phyloP scores from a whole-genome alignment of 1,140 invertebrate species.

The Leucophenga varia region DNA sequence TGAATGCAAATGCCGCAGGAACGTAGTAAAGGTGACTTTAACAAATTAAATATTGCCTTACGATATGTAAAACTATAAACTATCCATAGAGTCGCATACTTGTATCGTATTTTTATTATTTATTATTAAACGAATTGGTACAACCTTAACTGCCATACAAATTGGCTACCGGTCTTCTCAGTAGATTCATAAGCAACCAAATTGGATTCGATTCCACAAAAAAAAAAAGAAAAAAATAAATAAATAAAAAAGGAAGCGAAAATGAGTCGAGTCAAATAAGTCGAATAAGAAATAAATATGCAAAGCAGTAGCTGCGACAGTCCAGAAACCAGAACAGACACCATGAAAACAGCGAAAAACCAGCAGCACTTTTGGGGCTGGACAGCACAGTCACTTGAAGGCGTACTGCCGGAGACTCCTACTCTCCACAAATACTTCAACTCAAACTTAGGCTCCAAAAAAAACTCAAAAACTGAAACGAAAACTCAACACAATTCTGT shows the following conservation, averaged over 20 bases:
- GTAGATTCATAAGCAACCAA: background rate
- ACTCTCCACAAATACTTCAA: too few relatives aligned
- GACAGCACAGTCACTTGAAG: background rate
- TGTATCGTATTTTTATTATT: conserved; percentile 2
- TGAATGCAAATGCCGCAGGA: too few relatives aligned
- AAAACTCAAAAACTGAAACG: too few relatives aligned
- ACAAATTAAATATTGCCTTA: too few relatives aligned
- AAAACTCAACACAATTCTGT: too few relatives aligned
- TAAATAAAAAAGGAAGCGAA: background rate
- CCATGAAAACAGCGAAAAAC: background rate
- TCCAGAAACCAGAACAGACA: background rate
- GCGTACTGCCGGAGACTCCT: background rate
- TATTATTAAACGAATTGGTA: conserved; percentile 13
- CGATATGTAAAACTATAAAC: too few relatives aligned
- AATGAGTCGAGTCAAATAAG: background rate
- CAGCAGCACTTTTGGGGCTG: background rate
- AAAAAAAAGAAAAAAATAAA: background rate
- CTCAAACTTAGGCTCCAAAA: too few relatives aligned
- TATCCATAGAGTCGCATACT: background rate
- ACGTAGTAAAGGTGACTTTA: too few relatives aligned
- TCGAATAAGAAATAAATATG: background rate
- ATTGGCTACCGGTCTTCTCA: conserved; percentile 14
- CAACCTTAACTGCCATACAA: conserved; percentile 13
- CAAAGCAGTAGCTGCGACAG: background rate
- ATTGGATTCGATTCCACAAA: background rate